Percentiles rank a stretch among this genome's conserved stretches.
Conservation (phyloP, 64 coral and sea anemone species). For the Porites australiensis region DNA sequence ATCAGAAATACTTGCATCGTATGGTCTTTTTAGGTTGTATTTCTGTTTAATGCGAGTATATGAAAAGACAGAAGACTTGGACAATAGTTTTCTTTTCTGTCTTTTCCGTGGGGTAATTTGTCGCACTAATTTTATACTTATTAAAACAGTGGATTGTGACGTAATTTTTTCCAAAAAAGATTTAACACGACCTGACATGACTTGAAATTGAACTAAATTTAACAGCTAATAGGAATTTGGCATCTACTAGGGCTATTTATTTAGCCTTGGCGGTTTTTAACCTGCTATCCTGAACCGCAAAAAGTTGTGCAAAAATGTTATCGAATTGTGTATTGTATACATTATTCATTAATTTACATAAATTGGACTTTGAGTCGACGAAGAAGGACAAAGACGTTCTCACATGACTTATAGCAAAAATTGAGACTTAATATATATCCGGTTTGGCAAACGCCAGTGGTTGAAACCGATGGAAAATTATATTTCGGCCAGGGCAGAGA, state of each 20-base stretch:
- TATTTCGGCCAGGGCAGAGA: slow-evolving; percentile 81
- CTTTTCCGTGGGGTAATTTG: neutral
- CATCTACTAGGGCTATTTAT: neutral
- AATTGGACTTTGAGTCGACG: slow-evolving; percentile 29
- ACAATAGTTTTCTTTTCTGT: neutral
- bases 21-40: too few species aligned
- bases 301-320: slow-evolving; percentile 24
- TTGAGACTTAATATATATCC: slow-evolving; percentile 2
- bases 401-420: slow-evolving; percentile 15
- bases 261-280: neutral
- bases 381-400: slow-evolving; percentile 4
- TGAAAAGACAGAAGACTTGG: too few species aligned
- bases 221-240: neutral
- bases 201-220: neutral
- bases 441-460: slow-evolving; percentile 6
- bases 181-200: neutral
- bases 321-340: neutral
- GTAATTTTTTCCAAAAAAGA: neutral
- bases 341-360: slow-evolving; percentile 55
- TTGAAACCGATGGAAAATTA: slow-evolving; percentile 83
- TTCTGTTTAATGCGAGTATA: too few species aligned
- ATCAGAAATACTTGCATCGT: too few species aligned
- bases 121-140: neutral
- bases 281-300: slow-evolving; percentile 17
- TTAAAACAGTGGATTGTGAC: slow-evolving; percentile 8